Evolutionary conservation across 2,113 vertebrate species (phyloP), one percentile per base, ranked within the genome.

Genomic region (Spizaetus ornatus): DNA sequence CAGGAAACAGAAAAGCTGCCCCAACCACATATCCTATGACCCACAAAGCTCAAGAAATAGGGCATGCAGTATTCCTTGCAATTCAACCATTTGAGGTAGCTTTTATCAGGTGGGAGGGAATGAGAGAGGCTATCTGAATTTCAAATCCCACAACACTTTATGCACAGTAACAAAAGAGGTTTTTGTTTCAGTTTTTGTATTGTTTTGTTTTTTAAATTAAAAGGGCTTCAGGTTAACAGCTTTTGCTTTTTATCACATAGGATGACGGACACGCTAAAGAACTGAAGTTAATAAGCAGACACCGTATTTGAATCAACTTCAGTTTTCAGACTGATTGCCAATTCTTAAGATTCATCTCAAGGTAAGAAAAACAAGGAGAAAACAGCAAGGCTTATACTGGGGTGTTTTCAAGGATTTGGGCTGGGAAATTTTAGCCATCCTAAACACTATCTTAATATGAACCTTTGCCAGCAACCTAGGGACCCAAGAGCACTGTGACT

Each of bases 241-340:
- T 58, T 76, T 53, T 84, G 27, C 36, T 84, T 86, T 89, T 79
- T 53, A 86, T 43, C 62, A 52, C 11, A 13, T 3, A 76, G 40
- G 43, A 86, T 77, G 79, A 69, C 19, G 77, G 82, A 65, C 13
- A 47, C 16, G 66, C 32, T 13, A 13, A 78, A 90, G 61, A 82
- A 59, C 43, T 79, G 2, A 82, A 76, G 43, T 90, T 95, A 77
- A 82, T 77, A 88, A 87, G 38, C 66, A 86, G 74, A 82, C 32
- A 65, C 48, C 43, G n/a, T 70, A 74, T 73, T 82, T 69, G 66
- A 95, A 86, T 63, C 0, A 0, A 67, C 58, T 88, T 82, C 66
- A 69, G 66, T 72, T 94, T 87, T 40, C 81, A 95, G 31, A 82
- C 55, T 71, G 81, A 87, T 70, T 71, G 36, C 34, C 52, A 95